These are phyloP conservation scores for Heliornis fulica DNA, from an alignment of 2,113 vertebrate species.

Conservation along the genomic window DNA sequence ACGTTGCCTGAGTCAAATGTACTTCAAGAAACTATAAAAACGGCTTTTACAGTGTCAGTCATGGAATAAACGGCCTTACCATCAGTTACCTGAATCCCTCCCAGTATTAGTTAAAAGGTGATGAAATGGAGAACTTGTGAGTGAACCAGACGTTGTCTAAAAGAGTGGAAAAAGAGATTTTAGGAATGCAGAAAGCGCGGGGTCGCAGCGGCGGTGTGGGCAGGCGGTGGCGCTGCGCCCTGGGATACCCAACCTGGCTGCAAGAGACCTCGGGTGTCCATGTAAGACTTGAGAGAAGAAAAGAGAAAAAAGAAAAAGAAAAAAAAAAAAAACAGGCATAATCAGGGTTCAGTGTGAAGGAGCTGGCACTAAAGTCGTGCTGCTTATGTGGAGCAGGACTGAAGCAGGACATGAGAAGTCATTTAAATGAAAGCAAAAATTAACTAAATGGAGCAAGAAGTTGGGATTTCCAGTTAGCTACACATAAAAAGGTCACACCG, in stretches of 20 bases:
- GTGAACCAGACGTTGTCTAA: accelerated
- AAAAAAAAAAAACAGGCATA: not conserved
- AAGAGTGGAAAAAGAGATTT: accelerated
- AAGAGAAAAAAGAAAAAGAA: accelerated
- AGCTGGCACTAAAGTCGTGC: no score
- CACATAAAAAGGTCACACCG: accelerated
- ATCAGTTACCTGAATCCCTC: accelerated
- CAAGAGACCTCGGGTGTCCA: accelerated
- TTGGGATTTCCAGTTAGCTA: not conserved
- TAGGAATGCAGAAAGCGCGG: accelerated
- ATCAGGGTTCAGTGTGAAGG: not conserved
- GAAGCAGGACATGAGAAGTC: not conserved
- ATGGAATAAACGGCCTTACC: accelerated
- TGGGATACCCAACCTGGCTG: not conserved
- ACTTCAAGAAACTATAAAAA: accelerated
- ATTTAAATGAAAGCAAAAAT: not conserved
- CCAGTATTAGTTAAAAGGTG: accelerated
- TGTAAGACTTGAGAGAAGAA: accelerated
- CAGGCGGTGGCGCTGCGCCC: constrained; percentile 45
- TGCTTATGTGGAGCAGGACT: not conserved
- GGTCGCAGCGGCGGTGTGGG: not conserved
- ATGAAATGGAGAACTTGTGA: accelerated
- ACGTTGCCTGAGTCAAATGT: accelerated
- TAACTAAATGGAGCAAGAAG: not conserved
- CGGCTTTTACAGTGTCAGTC: accelerated